Base-by-base conservation (phyloP, 2,113 vertebrate genomes). In the Acanthochromis polyacanthus region DNA sequence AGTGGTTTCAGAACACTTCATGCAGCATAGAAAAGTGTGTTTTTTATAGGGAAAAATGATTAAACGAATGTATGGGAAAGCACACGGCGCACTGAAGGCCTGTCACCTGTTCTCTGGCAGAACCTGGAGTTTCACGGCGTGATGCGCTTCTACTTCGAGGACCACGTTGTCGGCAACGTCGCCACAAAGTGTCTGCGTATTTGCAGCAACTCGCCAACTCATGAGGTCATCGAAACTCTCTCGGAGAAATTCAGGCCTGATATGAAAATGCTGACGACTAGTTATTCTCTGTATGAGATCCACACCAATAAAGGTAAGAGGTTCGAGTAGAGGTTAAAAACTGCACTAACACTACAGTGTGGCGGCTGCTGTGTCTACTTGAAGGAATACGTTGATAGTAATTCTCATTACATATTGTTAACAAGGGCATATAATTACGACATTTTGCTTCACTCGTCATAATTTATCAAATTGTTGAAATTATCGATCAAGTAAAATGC, bases 101-200 rank as follows among this genome's bases (percentile, higher is more conserved):
- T 36, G 32, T 36, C 32, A 8, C 32, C 12, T 56, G 5, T 71
- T 63, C 71, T 30, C 20, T n/a, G 3, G 25, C 71, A 99, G 97
- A 95, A 96, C 84, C 85, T 97, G 67, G 96, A 96, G 80, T 98
- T 98, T 81, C 95, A 98, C 79, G 97, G 97, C 22, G 97, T 99
- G 73, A 96, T 98, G 95, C 95, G 97, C 55, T 99, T 98, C 93
- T 98, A 96, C 91, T 95, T 97, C 43, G 96, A 98, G 94, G 96
- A 98, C 60, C 94, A 93, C 83, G 91, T 91, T 69, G 95, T 95
- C 75, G 96, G 96, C 72, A 98, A 96, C 71, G 95, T 96, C 23
- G 97, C 97, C 63, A 98, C 97, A 3, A 99, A 97, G 78, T 99
- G 97, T 40, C 95, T 99, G 51, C 95, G 96, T 16, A 94, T 99